Percentiles rank a stretch among this genome's conserved stretches.
Conservation (phyloP, 2,888 invertebrate species). For the Anagyrus pseudococci region DNA sequence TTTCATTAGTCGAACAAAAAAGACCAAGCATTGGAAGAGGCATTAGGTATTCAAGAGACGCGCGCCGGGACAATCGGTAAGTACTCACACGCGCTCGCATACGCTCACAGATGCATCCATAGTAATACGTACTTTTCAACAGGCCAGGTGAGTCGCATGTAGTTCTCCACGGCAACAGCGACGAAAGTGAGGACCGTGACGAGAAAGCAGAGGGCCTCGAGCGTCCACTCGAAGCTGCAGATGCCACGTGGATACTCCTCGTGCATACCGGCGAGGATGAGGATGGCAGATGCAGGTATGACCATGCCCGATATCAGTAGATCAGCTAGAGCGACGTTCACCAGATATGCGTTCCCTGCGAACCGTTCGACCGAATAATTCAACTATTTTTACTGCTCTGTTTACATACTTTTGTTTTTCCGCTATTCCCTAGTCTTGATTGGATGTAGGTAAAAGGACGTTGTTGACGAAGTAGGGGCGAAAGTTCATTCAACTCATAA, state of each 20-base stretch:
- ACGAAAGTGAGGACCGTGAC: slow-evolving; percentile 70
- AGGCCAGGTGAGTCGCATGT: slow-evolving; percentile 69
- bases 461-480: too few species aligned
- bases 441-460: too few species aligned
- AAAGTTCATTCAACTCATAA: too few species aligned
- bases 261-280: slow-evolving; percentile 70
- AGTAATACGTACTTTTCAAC: slow-evolving; percentile 58
- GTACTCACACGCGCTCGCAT: too few species aligned
- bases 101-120: too few species aligned
- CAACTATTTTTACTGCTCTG: too few species aligned
- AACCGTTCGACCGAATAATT: background rate
- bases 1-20: too few species aligned
- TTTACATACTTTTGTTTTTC: too few species aligned
- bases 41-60: too few species aligned
- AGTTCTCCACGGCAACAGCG: slow-evolving; percentile 73
- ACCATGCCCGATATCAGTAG: slow-evolving; percentile 73
- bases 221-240: slow-evolving; percentile 73
- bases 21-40: too few species aligned
- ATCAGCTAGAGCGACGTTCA: slow-evolving; percentile 76
- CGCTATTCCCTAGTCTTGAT: too few species aligned
- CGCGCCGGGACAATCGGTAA: too few species aligned
- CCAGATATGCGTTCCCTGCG: slow-evolving; percentile 73
- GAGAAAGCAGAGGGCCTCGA: slow-evolving; percentile 72
- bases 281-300: slow-evolving; percentile 74
- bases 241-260: slow-evolving; percentile 65